phyloP scores from a whole-genome alignment of 2,113 vertebrate species.

The Nyctibius bracteatus region DNA sequence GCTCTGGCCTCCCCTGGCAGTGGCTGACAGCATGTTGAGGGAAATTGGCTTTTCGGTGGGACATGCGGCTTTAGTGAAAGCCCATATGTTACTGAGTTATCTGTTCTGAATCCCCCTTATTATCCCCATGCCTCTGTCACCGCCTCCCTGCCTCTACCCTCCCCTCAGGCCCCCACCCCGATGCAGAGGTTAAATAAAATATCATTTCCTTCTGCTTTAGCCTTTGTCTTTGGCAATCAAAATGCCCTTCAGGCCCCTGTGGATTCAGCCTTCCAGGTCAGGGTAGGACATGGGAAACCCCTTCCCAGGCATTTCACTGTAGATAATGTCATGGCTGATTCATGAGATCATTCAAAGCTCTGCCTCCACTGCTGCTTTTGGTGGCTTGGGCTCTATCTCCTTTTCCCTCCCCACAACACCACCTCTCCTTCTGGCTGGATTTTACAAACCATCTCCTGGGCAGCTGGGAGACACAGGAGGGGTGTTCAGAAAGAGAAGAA shows the following conservation, averaged over 20 bases:
- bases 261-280: slow-evolving; percentile 64
- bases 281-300: slow-evolving; percentile 71
- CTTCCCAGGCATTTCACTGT: slow-evolving; percentile 64
- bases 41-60: not conserved
- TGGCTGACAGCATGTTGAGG: not conserved
- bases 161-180: not conserved
- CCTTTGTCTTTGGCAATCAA: slow-evolving; percentile 65
- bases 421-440: not conserved
- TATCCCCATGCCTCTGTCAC: slow-evolving; percentile 12
- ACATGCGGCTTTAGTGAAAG: slow-evolving; percentile 4
- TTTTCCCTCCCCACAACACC: not conserved
- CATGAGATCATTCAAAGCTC: slow-evolving; percentile 16
- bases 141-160: not conserved
- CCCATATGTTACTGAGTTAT: slow-evolving; percentile 58
- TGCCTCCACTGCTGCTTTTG: slow-evolving; percentile 6
- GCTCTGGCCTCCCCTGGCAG: not conserved
- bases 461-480: not conserved
- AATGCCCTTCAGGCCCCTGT: slow-evolving; percentile 50
- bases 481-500: not conserved
- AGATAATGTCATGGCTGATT: slow-evolving; percentile 65
- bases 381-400: not conserved
- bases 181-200: slow-evolving; percentile 69
- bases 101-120: slow-evolving; percentile 28
- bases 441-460: not conserved
- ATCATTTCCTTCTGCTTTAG: slow-evolving; percentile 67